Base-by-base conservation (phyloP, 1,140 invertebrate genomes). In the Micrasema minimum region DNA sequence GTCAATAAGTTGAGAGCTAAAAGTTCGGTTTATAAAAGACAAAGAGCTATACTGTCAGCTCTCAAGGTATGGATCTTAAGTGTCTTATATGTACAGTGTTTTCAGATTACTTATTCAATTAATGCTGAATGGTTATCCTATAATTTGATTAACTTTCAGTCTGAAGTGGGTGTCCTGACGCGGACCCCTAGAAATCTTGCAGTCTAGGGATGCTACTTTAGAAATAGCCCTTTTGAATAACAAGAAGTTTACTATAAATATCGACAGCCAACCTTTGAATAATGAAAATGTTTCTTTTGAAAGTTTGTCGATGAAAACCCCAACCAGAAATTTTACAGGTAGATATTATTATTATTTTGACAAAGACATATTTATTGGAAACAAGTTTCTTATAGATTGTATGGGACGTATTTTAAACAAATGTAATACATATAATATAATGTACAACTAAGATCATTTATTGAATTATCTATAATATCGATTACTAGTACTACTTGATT, bases 1-100 rank as follows among this genome's bases (percentile, higher is more conserved):
- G 90, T 95, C 0, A 90, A 89, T 77, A 89, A 90, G 75, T 79
- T 95, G 20, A 86, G 93, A 57, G 88, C 89, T 41, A 93, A 93
- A 77, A 93, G 91, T 77, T 90, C 89, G 2, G 82, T 91, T 0
- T 95, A 95, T 78, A 95, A 95, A 80, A 87, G 91, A 76, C 91
- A 91, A 76, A 85, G 90, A 77, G 87, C 90, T 6, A 90, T 92
- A 80, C 80, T 94, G 48, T 87, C 90, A 38, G 89, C 90, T 50
- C 79, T 92, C 16, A 88, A 90, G 81, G 91, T 92, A 14, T 90
- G 92, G 35, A 51, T 22, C n/a, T 31, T 31, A n/a, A n/a, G n/a
- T n/a, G n/a, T n/a, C n/a, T n/a, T n/a, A n/a, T n/a, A n/a, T n/a
- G n/a, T n/a, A n/a, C n/a, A n/a, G n/a, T n/a, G n/a, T n/a, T n/a